Percentiles rank a stretch among this genome's conserved stretches.
Evolutionary conservation across 2,113 vertebrate species (phyloP).

Genomic region (Mus pahari): DNA sequence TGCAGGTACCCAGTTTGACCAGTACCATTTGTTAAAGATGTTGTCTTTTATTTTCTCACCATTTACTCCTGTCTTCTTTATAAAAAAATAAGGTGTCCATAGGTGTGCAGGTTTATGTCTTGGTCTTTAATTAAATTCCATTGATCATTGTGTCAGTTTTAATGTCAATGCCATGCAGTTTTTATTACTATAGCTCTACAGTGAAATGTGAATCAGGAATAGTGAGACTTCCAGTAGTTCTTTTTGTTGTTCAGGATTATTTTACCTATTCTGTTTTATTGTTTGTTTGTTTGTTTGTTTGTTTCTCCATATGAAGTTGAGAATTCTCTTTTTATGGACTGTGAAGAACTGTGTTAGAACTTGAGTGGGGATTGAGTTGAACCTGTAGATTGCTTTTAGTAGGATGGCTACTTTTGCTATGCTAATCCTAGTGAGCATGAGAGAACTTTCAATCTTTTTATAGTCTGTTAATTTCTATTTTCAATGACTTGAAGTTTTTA

Average conservation of each 20-base stretch:
- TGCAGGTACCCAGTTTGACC: not conserved
- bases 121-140: not conserved
- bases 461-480: not conserved
- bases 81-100: not conserved
- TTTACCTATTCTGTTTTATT: not conserved
- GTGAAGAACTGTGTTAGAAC: not conserved
- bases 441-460: not conserved
- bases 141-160: not conserved
- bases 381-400: not conserved
- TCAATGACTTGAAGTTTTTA: not conserved
- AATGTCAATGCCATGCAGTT: not conserved
- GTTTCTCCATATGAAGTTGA: not conserved
- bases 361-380: not conserved
- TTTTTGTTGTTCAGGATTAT: not conserved
- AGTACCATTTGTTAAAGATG: not conserved
- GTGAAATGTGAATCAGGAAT: not conserved
- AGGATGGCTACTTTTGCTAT: not conserved
- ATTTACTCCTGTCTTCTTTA: not conserved
- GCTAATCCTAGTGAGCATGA: not conserved
- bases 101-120: not conserved
- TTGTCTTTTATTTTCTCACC: not conserved
- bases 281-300: not conserved
- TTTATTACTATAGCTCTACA: not conserved
- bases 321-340: not conserved
- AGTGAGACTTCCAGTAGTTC: not conserved